Evolutionary conservation across 1,140 invertebrate genomes (phyloP).

Genomic region (Tetramorium parvispinum): DNA sequence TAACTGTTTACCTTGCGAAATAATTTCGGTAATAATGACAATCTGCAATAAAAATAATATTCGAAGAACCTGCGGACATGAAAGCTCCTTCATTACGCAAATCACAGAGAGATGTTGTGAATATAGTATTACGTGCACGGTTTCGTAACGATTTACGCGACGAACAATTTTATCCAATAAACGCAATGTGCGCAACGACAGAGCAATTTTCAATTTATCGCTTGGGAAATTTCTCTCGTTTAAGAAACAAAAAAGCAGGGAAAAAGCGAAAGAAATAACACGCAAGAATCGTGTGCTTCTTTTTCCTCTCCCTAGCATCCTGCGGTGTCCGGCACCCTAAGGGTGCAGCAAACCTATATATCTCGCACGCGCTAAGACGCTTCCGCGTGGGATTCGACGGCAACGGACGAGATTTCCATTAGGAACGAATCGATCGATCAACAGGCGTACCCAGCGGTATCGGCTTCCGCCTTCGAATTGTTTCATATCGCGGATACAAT

Average conservation of each 20-base stretch:
- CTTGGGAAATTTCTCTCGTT: background rate
- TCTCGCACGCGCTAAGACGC: background rate
- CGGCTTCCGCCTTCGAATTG: slow-evolving; percentile 3
- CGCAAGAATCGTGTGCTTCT: background rate
- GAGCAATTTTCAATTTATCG: slow-evolving; percentile 20
- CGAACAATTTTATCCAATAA: slow-evolving; percentile 17
- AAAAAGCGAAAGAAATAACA: background rate
- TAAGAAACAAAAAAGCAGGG: background rate
- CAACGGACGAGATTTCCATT: slow-evolving; percentile 1
- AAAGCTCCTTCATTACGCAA: slow-evolving; percentile 18
- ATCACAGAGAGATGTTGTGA: slow-evolving; percentile 17
- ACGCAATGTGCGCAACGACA: background rate
- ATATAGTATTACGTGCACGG: background rate
- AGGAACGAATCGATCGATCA: slow-evolving; percentile 27
- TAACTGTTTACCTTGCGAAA: background rate
- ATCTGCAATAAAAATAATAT: slow-evolving; percentile 1
- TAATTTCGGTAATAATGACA: background rate
- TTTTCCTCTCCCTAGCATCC: background rate
- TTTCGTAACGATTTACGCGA: slow-evolving; percentile 33
- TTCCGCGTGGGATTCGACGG: background rate
- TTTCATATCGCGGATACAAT: slow-evolving; percentile 22
- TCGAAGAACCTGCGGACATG: background rate
- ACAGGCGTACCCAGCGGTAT: background rate
- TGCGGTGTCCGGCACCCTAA: background rate
- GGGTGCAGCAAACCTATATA: background rate